phyloP scores from a whole-genome alignment of 2,113 vertebrate genomes.

The Engystomops pustulosus region DNA sequence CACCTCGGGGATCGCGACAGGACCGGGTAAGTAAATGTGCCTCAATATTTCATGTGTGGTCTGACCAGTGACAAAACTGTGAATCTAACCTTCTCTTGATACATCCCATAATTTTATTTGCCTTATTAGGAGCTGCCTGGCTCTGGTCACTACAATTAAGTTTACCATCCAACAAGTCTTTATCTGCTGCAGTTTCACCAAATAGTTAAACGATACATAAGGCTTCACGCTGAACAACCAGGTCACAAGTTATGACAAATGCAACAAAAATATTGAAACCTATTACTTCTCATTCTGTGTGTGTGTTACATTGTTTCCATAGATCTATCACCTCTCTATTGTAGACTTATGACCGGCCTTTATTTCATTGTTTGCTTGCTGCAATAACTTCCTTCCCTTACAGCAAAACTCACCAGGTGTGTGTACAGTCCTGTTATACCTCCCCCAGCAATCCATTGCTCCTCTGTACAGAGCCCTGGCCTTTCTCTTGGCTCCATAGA shows the following conservation, averaged over 20 bases:
- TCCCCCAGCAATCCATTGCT: neutral
- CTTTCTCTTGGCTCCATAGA: neutral
- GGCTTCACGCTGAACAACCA: neutral
- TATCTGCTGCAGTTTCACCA: too few relatives aligned
- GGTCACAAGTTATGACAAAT: neutral
- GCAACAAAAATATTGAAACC: too few relatives aligned
- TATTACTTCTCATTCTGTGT: neutral
- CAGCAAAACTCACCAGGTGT: constrained; percentile 11
- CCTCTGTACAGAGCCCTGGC: neutral
- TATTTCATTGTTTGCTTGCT: neutral
- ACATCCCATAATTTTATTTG: too few relatives aligned
- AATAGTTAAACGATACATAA: neutral
- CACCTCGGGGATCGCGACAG: too few relatives aligned
- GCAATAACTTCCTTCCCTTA: constrained; percentile 6
- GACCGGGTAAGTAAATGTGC: too few relatives aligned
- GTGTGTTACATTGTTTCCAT: neutral
- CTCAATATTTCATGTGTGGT: too few relatives aligned
- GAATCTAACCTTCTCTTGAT: too few relatives aligned
- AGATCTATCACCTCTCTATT: neutral
- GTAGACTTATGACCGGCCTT: neutral
- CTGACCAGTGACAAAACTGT: too few relatives aligned
- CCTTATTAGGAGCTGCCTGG: too few relatives aligned
- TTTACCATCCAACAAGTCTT: too few relatives aligned
- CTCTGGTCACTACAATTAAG: too few relatives aligned
- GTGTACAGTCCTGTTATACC: constrained; percentile 15